phyloP scores from a whole-genome alignment of 2,113 vertebrate genomes.

The Ancistrus triradiatus region DNA sequence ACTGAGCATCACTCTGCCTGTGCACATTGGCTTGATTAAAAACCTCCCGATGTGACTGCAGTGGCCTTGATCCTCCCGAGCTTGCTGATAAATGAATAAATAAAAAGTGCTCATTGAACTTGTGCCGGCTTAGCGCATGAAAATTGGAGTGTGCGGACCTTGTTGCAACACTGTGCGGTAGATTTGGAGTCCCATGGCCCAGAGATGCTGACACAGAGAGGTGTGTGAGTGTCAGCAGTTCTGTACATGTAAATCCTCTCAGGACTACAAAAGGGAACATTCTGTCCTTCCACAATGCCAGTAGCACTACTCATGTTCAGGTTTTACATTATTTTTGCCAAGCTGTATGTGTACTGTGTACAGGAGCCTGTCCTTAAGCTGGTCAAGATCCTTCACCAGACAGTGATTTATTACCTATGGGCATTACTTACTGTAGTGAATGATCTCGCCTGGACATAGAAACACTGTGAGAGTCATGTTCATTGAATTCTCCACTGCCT shows the following conservation, averaged over 20 bases:
- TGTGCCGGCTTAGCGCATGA: constrained; percentile 11
- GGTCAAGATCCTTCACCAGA: too few relatives aligned
- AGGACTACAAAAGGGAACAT: constrained; percentile 21
- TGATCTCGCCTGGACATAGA: too few relatives aligned
- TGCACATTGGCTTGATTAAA: constrained; percentile 60
- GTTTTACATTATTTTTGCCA: constrained; percentile 1
- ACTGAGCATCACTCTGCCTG: constrained; percentile 56
- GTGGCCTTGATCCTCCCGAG: constrained; percentile 52
- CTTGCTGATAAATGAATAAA: constrained; percentile 58
- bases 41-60: constrained; percentile 51
- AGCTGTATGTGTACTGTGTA: too few relatives aligned
- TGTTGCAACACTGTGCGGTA: constrained; percentile 21
- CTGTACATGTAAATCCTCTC: constrained; percentile 1
- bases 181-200: constrained; percentile 33
- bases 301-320: not conserved
- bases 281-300: constrained; percentile 19
- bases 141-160: constrained; percentile 19
- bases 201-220: constrained; percentile 34
- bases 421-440: too few relatives aligned
- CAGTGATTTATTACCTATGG: too few relatives aligned
- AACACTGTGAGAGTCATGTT: too few relatives aligned
- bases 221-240: not conserved
- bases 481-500: too few relatives aligned
- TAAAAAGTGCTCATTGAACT: constrained; percentile 51
- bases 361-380: too few relatives aligned